Evolutionary conservation across 2,888 invertebrate genomes (phyloP).

Genomic region (Tineola bisselliella): DNA sequence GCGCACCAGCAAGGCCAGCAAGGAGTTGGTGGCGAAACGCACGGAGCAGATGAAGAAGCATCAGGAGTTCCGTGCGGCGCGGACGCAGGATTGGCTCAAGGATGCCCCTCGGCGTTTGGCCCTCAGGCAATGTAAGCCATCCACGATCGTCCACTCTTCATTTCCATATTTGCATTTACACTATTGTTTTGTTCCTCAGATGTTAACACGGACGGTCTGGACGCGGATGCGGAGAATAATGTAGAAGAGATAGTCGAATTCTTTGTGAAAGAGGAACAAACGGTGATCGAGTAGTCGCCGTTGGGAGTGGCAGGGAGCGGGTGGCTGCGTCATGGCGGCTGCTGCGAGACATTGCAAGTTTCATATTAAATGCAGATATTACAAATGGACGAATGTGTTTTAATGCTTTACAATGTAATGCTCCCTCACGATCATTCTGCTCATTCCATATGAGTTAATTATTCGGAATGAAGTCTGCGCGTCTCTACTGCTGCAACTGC

Average conservation of each 20-base stretch:
- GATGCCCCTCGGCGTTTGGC: conserved; percentile 84
- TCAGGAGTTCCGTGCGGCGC: conserved; percentile 80
- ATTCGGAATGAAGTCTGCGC: no score
- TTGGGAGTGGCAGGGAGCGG: background rate
- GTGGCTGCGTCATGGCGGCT: background rate
- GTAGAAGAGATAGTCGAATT: conserved; percentile 97
- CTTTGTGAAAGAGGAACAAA: conserved; percentile 95
- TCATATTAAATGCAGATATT: conserved; percentile 52
- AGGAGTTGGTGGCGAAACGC: conserved; percentile 93
- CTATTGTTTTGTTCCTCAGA: conserved; percentile 67
- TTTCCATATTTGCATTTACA: no score
- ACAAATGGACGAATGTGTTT: conserved; percentile 55
- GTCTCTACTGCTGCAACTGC: no score
- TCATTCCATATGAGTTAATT: no score
- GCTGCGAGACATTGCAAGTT: background rate
- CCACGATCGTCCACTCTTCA: background rate
- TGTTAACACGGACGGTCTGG: conserved; percentile 92
- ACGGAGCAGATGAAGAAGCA: conserved; percentile 88
- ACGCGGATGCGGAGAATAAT: conserved; percentile 84
- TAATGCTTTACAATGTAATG: conserved; percentile 32
- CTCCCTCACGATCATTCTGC: no score
- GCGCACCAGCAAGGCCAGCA: conserved; percentile 90
- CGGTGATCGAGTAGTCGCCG: conserved; percentile 76
- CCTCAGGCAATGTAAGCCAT: conserved; percentile 79
- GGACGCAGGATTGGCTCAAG: conserved; percentile 77